Conservation (phyloP, 2,113 vertebrate genomes). For the Elephas maximus region DNA sequence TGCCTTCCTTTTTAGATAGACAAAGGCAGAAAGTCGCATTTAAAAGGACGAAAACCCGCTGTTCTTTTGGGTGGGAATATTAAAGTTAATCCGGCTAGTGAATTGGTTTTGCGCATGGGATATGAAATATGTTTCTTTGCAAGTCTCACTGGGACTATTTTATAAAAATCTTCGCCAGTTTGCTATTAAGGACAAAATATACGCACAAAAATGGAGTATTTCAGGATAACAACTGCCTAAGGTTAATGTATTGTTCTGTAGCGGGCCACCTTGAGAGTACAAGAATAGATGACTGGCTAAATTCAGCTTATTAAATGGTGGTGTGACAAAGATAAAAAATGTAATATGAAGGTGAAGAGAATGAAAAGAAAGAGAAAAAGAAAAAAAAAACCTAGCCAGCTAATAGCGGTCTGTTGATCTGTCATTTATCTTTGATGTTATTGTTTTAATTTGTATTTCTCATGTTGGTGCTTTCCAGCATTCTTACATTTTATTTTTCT, state of each 20-base stretch:
- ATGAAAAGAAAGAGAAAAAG: background rate
- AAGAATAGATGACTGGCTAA: constrained; percentile 66
- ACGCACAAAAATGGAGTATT: constrained; percentile 81
- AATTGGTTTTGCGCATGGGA: constrained; percentile 87
- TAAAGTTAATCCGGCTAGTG: constrained; percentile 87
- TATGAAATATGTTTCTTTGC: constrained; percentile 86
- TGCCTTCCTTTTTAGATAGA: constrained; percentile 82
- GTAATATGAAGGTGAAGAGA: background rate
- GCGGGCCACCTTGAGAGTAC: constrained; percentile 72
- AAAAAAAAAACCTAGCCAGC: background rate
- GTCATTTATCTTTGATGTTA: background rate
- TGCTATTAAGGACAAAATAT: constrained; percentile 83
- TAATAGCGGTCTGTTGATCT: background rate
- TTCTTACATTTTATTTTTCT: background rate
- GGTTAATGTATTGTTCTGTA: constrained; percentile 76
- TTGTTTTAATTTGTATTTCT: background rate
- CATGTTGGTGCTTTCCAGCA: background rate
- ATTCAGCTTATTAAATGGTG: constrained; percentile 72
- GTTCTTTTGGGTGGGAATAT: constrained; percentile 83
- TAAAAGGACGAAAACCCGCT: constrained; percentile 85
- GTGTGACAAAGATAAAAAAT: constrained; percentile 34
- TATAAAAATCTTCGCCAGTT: constrained; percentile 85
- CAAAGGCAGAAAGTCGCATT: constrained; percentile 82
- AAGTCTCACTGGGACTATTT: constrained; percentile 84
- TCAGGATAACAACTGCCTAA: constrained; percentile 79